Base-by-base conservation (phyloP, 1,140 invertebrate genomes). In the Papilio glaucus region DNA sequence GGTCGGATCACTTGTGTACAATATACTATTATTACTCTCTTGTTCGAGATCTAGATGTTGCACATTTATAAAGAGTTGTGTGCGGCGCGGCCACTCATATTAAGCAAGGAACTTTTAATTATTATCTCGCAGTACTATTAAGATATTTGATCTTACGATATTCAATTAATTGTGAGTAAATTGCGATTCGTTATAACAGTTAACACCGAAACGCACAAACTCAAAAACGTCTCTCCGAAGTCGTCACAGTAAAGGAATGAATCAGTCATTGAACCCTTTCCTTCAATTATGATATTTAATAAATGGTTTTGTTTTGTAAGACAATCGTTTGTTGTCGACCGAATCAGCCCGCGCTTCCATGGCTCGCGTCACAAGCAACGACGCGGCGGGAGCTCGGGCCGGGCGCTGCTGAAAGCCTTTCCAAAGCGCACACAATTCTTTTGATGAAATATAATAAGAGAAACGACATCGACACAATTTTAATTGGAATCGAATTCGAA, bases 231-330 rank as follows among this genome's bases (percentile, higher is more conserved):
- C 12, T 41, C 10, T 12, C 39, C 39, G 13, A 13, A 41, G 29
- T 13, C 10, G 4, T 41, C 39, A 41, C 39, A 41, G 39, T 41
- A 4, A 41, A 6, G 21, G 21, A 10, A 57, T 24, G n/a, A n/a
- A n/a, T n/a, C n/a, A 10, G 18, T 57, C 9, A 57, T 57, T 26
- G 49, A 57, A 13, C 9, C 18, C 49, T 45, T 33, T 13, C n/a
- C 42, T 45, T 45, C 42, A 57, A 57, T 57, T 57, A 57, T 57
- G 49, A 57, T 57, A 26, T 57, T 57, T 57, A 26, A 57, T 57
- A 57, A 57, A 57, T 24, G 49, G 49, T 57, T 26, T 57, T 57
- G 18, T 57, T 57, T 57, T 21, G 49, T 57, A 26, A 53, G 49
- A 53, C 49, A 24, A 53, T 53, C 49, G 49, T 53, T 53, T 53